These are phyloP conservation scores for Heliangelus exortis DNA, from an alignment of 2,797 vertebrate genomes.

Conservation along the genomic window DNA sequence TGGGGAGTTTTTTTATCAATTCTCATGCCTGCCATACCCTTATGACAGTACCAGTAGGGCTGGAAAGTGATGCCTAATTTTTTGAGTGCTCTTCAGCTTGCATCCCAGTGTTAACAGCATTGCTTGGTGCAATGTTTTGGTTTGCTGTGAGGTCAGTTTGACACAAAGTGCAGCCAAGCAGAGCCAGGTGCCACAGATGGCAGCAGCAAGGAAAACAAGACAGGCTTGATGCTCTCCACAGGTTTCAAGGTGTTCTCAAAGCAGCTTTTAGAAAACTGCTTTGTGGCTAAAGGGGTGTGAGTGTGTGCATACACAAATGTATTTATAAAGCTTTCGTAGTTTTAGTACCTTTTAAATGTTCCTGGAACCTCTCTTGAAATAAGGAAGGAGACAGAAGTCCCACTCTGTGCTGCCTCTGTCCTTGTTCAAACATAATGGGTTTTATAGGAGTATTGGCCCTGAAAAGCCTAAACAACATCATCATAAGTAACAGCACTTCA, in stretches of 20 bases:
- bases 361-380: neutral
- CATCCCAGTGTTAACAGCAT: slow-evolving; percentile 5
- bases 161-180: slow-evolving; percentile 38
- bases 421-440: neutral
- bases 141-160: slow-evolving; percentile 57
- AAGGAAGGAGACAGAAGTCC: neutral
- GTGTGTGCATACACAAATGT: neutral
- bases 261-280: slow-evolving; percentile 1
- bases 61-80: neutral
- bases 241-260: slow-evolving; percentile 30
- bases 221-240: slow-evolving; percentile 15
- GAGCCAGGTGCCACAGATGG: slow-evolving; percentile 27
- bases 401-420: neutral
- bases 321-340: neutral
- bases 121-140: slow-evolving; percentile 26
- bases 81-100: neutral
- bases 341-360: neutral
- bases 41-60: neutral
- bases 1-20: neutral
- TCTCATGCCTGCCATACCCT: slow-evolving; percentile 8
- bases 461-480: neutral
- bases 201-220: slow-evolving; percentile 26
- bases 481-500: neutral
- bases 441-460: neutral
- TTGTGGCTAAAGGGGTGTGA: neutral